Evolutionary conservation across 2,888 invertebrate genomes (phyloP), one percentile per base, ranked within the genome.

Genomic region (Galeopsomyia nigrocyanea): DNA sequence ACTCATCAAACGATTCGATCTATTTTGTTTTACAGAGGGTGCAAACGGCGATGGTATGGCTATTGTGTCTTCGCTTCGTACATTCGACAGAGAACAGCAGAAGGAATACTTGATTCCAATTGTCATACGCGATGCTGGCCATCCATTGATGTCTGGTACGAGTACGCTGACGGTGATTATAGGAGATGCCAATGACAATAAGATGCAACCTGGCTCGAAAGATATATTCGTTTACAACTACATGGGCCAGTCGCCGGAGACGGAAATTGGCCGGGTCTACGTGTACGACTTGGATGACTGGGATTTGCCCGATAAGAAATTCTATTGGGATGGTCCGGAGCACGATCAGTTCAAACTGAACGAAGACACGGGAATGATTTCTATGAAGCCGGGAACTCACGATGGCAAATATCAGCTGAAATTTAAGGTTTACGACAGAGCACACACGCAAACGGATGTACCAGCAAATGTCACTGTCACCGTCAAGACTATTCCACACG

Each of bases 11-110:
- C 10, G 10, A 39, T 39, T 39, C 7, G 7, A 39, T 53, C 16
- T 47, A 64, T 60, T 47, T 55, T 22, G 22, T 61, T 70, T 72
- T 76, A 21, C 90, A 94, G 94, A 96, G 91, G 97, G 97, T 78
- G 97, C 97, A 63, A 97, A 97, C 82, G 97, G 97, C 61, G 97
- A 98, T 85, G 99, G 99, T 53, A 97, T 97, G 94, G 99, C 98
- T 62, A 95, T 96, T 65, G 95, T 99, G n/a, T 95, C 95, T 2
- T 97, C 98, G 0, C 89, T 97, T 49, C 90, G 95, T 75, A 94
- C 95, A 14, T 98, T 99, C 87, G 97, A 98, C 84, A 91, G 99
- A 76, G 98, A 99, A 87, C 94, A 95, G 82, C 95, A 96, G 84
- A 98, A 98, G 85, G 97, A 97, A 87, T 97, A 97, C 85, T 91